Evolutionary conservation across 2,113 vertebrate species (phyloP), one percentile per base, ranked within the genome.

Genomic region (Chascanopsetta lugubris): DNA sequence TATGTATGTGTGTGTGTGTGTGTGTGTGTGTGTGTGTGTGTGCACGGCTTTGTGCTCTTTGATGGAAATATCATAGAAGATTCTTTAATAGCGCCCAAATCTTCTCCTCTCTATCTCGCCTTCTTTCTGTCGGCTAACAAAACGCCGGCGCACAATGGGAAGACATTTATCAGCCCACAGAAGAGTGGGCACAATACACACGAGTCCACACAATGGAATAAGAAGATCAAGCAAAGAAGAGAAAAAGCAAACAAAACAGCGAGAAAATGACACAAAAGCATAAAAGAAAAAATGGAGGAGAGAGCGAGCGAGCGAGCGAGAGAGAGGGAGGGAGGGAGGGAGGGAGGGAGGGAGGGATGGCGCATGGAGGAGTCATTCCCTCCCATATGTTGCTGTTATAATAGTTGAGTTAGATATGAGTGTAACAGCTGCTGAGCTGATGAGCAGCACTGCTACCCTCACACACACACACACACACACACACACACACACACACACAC

Each of bases 361-460:
- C 63, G 72, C 36, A 73, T 59, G 36, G 58, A 6, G 49, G 34
- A 66, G 58, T 67, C 27, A 56, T 48, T 68, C 13, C 30, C 26
- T 58, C 54, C 2, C 75, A 74, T 76, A 81, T 83, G 70, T 38
- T 58, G 77, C 53, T 69, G 48, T 69, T 75, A 40, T 49, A 68
- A 63, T 62, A 77, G 66, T 30, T 63, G 51, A 60, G 60, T 72
- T 69, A 42, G 34, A 62, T 69, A 42, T 67, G 69, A 59, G 71
- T 57, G 69, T 58, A 81, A 78, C 82, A 84, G 82, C 80, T 88
- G 83, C 32, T 57, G 69, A 55, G 59, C 69, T 22, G 49, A 65
- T 30, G 62, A 51, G 55, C 40, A 56, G 53, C 59, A 57, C 13
- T 18, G 17, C 6, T 21, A 29, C 29, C 51, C 34, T 57, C 3